Evolutionary conservation across 2,797 vertebrate genomes (phyloP).

Genomic region (Karalla daura): DNA sequence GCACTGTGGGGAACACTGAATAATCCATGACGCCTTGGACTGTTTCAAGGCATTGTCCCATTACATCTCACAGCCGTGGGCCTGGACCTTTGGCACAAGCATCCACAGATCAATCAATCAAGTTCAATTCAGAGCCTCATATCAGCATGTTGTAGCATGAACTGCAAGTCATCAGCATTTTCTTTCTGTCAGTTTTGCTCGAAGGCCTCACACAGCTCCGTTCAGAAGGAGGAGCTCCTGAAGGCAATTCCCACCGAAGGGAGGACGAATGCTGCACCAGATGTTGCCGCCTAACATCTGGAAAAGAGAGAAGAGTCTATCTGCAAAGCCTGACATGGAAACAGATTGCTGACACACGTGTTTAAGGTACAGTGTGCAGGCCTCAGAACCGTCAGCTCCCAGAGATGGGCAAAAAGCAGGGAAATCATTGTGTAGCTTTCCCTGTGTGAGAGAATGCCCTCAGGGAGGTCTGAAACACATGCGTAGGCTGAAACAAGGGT

Average conservation of each 20-base stretch:
- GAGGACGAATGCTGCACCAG: not conserved
- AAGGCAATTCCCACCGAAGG: slow-evolving; percentile 10
- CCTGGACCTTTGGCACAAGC: slow-evolving; percentile 9
- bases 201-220: slow-evolving; percentile 23
- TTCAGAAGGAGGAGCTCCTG: slow-evolving; percentile 11
- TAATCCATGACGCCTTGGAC: not conserved
- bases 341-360: slow-evolving; percentile 16
- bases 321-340: slow-evolving; percentile 21
- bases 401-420: slow-evolving; percentile 6
- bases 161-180: slow-evolving; percentile 5
- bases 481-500: not conserved
- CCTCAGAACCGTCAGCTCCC: not conserved
- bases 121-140: not conserved
- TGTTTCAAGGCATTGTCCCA: not conserved
- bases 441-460: not conserved
- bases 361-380: slow-evolving; percentile 11
- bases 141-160: slow-evolving; percentile 14
- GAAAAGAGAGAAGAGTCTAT: slow-evolving; percentile 6
- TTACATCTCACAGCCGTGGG: slow-evolving; percentile 9
- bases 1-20: not conserved
- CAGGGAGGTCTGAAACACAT: not conserved
- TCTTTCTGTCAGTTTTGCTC: slow-evolving; percentile 11
- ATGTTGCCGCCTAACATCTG: slow-evolving; percentile 22
- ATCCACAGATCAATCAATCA: not conserved
- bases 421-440: not conserved